Conservation (phyloP, 2,888 invertebrate species). For the Ceraclea dissimilis region DNA sequence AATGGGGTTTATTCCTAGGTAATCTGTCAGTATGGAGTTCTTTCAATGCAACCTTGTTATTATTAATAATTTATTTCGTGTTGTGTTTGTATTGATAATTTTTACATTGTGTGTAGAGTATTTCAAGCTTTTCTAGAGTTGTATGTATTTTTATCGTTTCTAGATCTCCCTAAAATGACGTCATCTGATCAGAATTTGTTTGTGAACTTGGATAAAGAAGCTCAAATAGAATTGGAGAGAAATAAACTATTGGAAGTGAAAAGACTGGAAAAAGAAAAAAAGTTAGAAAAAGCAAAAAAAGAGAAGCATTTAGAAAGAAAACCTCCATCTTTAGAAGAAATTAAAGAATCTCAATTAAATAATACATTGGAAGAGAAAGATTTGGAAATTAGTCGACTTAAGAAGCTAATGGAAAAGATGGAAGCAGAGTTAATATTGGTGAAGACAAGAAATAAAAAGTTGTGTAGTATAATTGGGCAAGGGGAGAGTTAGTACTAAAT, state of each 20-base stretch:
- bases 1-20: no score
- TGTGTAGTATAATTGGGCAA: slow-evolving; percentile 61
- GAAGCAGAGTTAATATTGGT: slow-evolving; percentile 58
- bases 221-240: slow-evolving; percentile 2
- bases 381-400: slow-evolving; percentile 47
- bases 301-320: slow-evolving; percentile 32
- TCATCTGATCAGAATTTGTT: not conserved
- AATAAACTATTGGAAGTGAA: not conserved
- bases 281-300: slow-evolving; percentile 39
- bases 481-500: slow-evolving; percentile 62
- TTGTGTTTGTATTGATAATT: no score
- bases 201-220: slow-evolving; percentile 3
- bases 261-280: not conserved
- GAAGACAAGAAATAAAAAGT: slow-evolving; percentile 61
- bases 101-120: no score
- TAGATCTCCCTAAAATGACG: not conserved
- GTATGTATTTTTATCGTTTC: no score
- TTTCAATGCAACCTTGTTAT: no score
- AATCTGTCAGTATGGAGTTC: no score
- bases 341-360: slow-evolving; percentile 48
- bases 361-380: slow-evolving; percentile 56
- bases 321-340: slow-evolving; percentile 50
- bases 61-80: no score
- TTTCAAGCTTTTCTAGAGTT: no score
- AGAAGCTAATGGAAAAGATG: slow-evolving; percentile 42